A percentile compares a stretch with the other conserved stretches of the same genome.
Conservation (phyloP, 2,113 vertebrate genomes). For the Neotoma lepida region DNA sequence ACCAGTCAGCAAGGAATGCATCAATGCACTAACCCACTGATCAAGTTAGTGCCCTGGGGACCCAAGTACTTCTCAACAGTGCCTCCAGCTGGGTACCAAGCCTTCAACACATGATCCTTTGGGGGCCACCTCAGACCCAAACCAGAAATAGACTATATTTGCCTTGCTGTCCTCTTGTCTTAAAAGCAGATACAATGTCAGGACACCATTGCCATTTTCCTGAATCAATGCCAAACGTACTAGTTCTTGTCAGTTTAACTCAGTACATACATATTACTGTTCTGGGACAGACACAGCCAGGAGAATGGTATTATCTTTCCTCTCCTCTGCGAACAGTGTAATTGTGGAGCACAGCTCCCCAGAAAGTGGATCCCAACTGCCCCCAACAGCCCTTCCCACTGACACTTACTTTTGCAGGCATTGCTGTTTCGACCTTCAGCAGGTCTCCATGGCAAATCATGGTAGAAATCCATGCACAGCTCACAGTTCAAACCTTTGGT, state of each 20-base stretch:
- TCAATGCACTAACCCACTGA: neutral
- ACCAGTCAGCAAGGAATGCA: neutral
- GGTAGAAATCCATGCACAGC: constrained; percentile 95
- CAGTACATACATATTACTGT: neutral
- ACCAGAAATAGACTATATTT: neutral
- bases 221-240: neutral
- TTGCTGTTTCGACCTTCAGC: constrained; percentile 97
- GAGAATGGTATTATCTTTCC: neutral
- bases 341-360: neutral
- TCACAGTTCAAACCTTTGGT: constrained; percentile 98
- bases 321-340: neutral
- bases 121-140: neutral
- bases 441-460: constrained; percentile 96
- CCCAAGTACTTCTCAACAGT: neutral
- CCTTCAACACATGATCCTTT: neutral
- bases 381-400: neutral
- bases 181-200: neutral
- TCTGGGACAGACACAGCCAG: neutral
- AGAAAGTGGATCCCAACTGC: neutral
- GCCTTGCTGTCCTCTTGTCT: neutral
- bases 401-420: constrained; percentile 94
- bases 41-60: neutral
- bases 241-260: neutral
- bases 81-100: neutral
- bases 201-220: neutral